Conservation (phyloP, 2,113 vertebrate species). For the Lamprotornis superbus region DNA sequence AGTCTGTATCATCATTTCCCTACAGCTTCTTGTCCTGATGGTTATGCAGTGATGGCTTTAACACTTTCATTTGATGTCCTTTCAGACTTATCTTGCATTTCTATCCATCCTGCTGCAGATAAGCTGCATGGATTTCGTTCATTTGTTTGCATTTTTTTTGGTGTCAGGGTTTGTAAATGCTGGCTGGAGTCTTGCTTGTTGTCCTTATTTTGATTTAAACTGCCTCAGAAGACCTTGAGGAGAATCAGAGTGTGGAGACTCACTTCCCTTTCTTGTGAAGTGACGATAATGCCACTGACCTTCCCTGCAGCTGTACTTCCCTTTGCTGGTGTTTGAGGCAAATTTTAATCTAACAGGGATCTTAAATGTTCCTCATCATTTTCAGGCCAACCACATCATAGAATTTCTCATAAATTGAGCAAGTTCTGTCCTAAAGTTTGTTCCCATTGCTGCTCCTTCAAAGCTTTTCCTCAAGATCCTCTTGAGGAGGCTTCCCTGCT, state of each 20-base stretch:
- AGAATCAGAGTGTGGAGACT: constrained; percentile 25
- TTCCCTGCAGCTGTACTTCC: constrained; percentile 29
- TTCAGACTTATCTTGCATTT: background rate
- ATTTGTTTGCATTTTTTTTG: background rate
- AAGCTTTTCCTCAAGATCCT: background rate
- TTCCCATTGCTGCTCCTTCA: background rate
- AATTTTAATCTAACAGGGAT: background rate
- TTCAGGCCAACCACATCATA: background rate
- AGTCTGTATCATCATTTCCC: background rate
- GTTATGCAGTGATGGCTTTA: background rate
- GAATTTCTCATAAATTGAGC: background rate
- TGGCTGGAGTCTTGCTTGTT: background rate
- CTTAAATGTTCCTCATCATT: background rate
- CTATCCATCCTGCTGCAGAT: background rate
- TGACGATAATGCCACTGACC: background rate
- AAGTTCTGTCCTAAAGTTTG: background rate
- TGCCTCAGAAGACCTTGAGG: background rate
- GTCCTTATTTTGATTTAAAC: background rate
- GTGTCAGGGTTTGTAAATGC: background rate
- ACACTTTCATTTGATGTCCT: background rate
- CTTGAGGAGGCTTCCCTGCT: background rate
- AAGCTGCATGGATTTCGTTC: background rate
- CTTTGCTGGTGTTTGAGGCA: constrained; percentile 26
- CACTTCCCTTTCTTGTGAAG: constrained; percentile 39
- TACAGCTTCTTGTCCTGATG: background rate